Evolutionary conservation across 92 coral and sea anemone genomes (phyloP).

Genomic region (Umimayanthus kanabou): DNA sequence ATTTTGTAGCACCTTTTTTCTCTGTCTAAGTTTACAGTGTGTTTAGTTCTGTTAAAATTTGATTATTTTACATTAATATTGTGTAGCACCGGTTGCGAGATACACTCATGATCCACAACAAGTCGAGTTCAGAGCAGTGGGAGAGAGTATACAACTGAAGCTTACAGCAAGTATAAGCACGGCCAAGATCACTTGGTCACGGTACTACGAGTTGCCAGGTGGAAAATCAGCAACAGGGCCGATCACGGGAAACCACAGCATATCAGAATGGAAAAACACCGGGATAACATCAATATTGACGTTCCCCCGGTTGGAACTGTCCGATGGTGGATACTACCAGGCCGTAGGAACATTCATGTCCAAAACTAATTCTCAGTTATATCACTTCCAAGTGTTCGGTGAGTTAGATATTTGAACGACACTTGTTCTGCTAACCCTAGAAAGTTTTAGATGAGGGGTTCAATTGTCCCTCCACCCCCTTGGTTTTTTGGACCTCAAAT

Average conservation of each 20-base stretch:
- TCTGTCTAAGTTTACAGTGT: too few relatives aligned
- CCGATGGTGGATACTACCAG: slow-evolving; percentile 19
- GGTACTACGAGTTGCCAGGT: background rate
- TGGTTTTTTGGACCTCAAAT: too few relatives aligned
- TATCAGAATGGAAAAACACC: background rate
- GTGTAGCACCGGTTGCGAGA: background rate
- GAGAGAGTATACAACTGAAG: slow-evolving; percentile 15
- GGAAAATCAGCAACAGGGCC: background rate
- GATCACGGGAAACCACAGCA: background rate
- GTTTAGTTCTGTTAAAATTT: too few relatives aligned
- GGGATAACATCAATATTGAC: background rate
- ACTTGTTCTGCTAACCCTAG: too few relatives aligned
- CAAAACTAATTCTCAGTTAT: background rate
- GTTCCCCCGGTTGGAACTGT: background rate
- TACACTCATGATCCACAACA: background rate
- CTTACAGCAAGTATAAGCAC: background rate
- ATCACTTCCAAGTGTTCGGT: slow-evolving; percentile 21
- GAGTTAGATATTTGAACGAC: background rate
- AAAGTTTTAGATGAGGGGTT: too few relatives aligned
- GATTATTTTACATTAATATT: background rate
- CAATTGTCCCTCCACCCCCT: too few relatives aligned
- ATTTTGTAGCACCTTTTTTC: too few relatives aligned
- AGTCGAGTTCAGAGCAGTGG: slow-evolving; percentile 9
- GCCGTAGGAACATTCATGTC: background rate
- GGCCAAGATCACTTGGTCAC: slow-evolving; percentile 12